A percentile compares a stretch with the other conserved stretches of the same genome.
Evolutionary conservation across 2,113 vertebrate genomes (phyloP).

Genomic region (Ophthalmolycus amberensis): DNA sequence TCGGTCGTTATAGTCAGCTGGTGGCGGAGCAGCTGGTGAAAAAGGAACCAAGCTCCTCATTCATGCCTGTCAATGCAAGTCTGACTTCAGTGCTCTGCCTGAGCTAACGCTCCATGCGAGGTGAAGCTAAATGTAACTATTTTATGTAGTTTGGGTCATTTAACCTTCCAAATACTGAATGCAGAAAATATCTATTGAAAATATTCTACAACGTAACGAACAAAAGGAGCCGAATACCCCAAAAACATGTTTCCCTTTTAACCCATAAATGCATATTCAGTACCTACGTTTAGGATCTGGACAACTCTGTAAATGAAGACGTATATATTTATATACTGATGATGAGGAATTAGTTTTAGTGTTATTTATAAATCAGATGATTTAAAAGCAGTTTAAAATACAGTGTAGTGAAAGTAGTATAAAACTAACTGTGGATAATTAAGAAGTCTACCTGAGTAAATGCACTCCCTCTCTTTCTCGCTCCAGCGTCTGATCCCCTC

Average conservation of each 20-base stretch:
- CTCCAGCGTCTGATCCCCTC: slow-evolving; percentile 15
- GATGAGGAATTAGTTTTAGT: not conserved
- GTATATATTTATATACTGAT: not conserved
- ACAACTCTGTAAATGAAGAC: not conserved
- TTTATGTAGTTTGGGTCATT: not conserved
- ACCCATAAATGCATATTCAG: too few relatives aligned
- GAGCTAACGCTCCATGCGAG: not conserved
- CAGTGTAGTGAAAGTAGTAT: not conserved
- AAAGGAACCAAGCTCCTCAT: not conserved
- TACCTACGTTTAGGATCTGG: not conserved
- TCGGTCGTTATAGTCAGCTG: not conserved
- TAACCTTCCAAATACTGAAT: not conserved
- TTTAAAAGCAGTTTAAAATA: not conserved
- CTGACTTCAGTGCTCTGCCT: not conserved
- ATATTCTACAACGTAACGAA: not conserved
- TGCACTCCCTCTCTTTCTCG: not conserved
- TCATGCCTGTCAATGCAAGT: not conserved
- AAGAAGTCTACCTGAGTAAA: not conserved
- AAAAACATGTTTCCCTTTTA: not conserved
- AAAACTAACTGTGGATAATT: not conserved
- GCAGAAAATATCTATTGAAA: not conserved
- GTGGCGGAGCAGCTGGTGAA: not conserved
- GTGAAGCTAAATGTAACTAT: not conserved
- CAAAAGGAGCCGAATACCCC: not conserved
- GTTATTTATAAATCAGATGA: not conserved